These are phyloP conservation scores for Sterrhoptilus dennistouni DNA, from an alignment of 2,113 vertebrate species.

Conservation along the genomic window DNA sequence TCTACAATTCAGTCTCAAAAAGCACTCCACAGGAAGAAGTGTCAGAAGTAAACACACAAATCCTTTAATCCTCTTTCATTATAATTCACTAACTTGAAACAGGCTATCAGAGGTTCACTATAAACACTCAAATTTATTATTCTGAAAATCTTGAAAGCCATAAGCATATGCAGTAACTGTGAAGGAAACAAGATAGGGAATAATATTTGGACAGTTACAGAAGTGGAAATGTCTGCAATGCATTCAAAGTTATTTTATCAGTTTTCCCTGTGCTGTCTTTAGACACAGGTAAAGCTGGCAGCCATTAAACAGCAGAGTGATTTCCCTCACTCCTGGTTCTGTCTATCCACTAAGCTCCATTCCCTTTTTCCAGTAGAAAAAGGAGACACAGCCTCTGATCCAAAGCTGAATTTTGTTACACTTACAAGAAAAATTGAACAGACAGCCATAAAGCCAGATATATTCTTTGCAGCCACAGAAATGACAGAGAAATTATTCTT, in stretches of 20 bases:
- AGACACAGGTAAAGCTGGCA: not conserved
- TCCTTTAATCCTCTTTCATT: not conserved
- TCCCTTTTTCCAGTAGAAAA: not conserved
- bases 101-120: not conserved
- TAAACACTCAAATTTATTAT: not conserved
- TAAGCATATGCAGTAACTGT: not conserved
- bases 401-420: not conserved
- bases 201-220: not conserved
- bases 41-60: not conserved
- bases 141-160: not conserved
- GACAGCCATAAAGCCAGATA: not conserved
- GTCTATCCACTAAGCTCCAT: not conserved
- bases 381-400: not conserved
- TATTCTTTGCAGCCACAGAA: not conserved
- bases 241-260: not conserved
- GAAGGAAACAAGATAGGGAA: not conserved
- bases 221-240: not conserved
- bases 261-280: not conserved
- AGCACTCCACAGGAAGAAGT: not conserved
- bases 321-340: not conserved
- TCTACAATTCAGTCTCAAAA: not conserved
- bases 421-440: not conserved
- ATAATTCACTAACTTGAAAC: not conserved
- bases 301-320: not conserved
- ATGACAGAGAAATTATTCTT: not conserved